Evolutionary conservation across 2,888 invertebrate genomes (phyloP).

Genomic region (Leptopilina myrica): DNA sequence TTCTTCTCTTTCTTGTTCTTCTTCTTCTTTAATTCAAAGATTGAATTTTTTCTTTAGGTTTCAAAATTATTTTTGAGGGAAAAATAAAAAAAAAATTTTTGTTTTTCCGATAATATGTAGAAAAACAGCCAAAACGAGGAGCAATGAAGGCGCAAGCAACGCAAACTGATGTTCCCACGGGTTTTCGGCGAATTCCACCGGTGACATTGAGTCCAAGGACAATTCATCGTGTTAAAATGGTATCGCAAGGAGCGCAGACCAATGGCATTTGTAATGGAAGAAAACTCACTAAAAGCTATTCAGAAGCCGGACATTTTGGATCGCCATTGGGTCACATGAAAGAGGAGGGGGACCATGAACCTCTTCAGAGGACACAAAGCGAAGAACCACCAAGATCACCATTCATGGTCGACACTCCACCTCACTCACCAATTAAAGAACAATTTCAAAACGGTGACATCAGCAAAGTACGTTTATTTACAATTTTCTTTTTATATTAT

Average conservation of each 20-base stretch:
- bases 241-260: constrained; percentile 93
- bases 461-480: constrained; percentile 30
- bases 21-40: too few relatives aligned
- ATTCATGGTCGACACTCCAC: constrained; percentile 80
- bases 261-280: constrained; percentile 87
- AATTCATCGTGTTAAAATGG: constrained; percentile 91
- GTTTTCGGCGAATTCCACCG: constrained; percentile 76
- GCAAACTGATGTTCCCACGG: constrained; percentile 88
- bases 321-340: constrained; percentile 70
- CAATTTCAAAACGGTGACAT: constrained; percentile 67
- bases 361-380: constrained; percentile 89
- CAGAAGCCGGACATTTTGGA: constrained; percentile 82
- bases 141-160: constrained; percentile 96
- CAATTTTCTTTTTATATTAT: background rate
- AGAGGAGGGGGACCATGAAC: constrained; percentile 82
- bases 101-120: constrained; percentile 25
- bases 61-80: too few relatives aligned
- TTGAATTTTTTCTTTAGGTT: too few relatives aligned
- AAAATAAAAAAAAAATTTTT: background rate
- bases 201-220: constrained; percentile 88
- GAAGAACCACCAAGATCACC: constrained; percentile 90
- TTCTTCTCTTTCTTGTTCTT: too few relatives aligned
- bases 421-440: constrained; percentile 59
- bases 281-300: constrained; percentile 89
- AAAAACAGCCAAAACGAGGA: constrained; percentile 82